Base-by-base conservation (phyloP, 1,140 invertebrate genomes). In the Copidosoma floridanum region DNA sequence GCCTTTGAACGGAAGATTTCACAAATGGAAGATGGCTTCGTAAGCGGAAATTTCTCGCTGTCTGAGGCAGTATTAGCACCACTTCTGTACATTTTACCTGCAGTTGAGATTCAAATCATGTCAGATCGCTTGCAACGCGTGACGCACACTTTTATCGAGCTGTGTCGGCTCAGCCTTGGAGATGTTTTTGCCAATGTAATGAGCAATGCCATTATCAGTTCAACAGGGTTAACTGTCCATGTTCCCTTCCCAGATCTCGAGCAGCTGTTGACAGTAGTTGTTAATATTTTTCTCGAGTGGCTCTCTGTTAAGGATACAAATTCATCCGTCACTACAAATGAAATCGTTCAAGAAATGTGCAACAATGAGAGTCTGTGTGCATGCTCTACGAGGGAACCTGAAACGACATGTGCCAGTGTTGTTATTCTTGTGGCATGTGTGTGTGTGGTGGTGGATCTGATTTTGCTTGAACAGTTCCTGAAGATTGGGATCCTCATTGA, bases 161-260 rank as follows among this genome's bases (percentile, higher is more conserved):
- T 47, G 63, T 14, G 32, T 12, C 12, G 32, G 32, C 12, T 35
- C 32, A 7, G 32, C 32, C 32, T 35, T 80, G 12, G 69, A 68
- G 10, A 70, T 61, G 52, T 80, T 79, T 56, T 80, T 79, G 14
- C 71, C 72, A 38, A 80, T 68, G 65, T 79, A 80, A 51, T 69
- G 73, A 8, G 72, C 75, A 37, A 81, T 72, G 3, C 73, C 59
- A 61, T 70, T 68, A 54, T 69, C 69, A 24, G 64, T 59, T 5
- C 70, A 70, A 35, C 72, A 75, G 16, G 73, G 71, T 65, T 73
- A 72, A n/a, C 75, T 68, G 47, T 76, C 71, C 64, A 75, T 75
- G 53, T 74, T 74, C 8, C 55, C 73, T 61, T 61, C 59, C 69
- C 70, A 73, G 12, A 73, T 21, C 44, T 65, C 61, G 11, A 77